Evolutionary conservation across 2,888 invertebrate species (phyloP), one percentile per base, ranked within the genome.

Genomic region (Hesperia comma): DNA sequence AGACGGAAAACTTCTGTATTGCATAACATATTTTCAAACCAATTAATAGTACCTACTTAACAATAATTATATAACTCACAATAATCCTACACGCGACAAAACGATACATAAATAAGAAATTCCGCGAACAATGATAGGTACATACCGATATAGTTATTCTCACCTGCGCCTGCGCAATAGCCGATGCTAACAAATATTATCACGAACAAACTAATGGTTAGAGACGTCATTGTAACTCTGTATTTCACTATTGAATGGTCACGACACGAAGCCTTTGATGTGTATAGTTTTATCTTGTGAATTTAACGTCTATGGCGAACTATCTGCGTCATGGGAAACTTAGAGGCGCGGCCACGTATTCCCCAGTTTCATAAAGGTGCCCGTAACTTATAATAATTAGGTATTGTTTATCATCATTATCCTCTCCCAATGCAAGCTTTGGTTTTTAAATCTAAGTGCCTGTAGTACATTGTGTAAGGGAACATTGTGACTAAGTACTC

Each of bases 231-330:
- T 14, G 5, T n/a, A 17, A 14, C 14, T 8, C 7, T 14, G 33
- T 61, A 8, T 17, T 15, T 46, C 37, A 51, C 14, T 19, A 51
- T 21, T 51, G 51, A 61, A 61, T 61, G 61, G 15, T 10, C n/a
- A 26, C 10, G 26, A 4, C n/a, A 26, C 15, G 26, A n/a, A n/a
- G n/a, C n/a, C n/a, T n/a, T n/a, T 17, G 26, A 26, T 8, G 51
- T 21, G 3, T 14, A 14, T 0, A 5, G 21, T 14, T 5, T 51
- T 14, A 46, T 46, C 15, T 17, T 46, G 17, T 46, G 2, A 6
- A 46, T 17, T 37, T 56, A 56, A 12, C 17, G 12, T 19, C 3
- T 56, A 14, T 41, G 4, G 14, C 7, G 21, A 6, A 8, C 26
- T 32, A 15, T 17, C 32, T 0, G 10, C 46, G 58, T 58, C 43